These are phyloP conservation scores for Adela reaumurella DNA, from an alignment of 2,888 invertebrate genomes.

Conservation along the genomic window DNA sequence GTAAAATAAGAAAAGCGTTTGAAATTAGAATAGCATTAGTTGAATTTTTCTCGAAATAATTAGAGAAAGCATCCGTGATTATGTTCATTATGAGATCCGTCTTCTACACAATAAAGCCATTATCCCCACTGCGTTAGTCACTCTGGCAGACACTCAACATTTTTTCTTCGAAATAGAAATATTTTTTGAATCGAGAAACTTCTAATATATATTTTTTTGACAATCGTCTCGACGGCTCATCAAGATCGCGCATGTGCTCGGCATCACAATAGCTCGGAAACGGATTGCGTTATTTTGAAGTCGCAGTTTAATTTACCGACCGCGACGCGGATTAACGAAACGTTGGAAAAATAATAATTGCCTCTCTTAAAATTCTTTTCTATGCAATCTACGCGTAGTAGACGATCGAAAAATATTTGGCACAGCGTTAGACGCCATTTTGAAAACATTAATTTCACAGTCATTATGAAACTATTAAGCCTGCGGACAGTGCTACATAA, in stretches of 20 bases:
- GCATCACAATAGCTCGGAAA: conserved; percentile 5
- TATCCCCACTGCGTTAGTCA: conserved; percentile 36
- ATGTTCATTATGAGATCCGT: neutral
- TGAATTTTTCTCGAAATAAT: no score
- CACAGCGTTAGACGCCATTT: neutral
- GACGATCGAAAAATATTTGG: neutral
- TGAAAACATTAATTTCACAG: neutral
- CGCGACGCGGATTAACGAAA: conserved; percentile 30
- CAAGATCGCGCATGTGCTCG: conserved; percentile 27
- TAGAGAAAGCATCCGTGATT: no score
- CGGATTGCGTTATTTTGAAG: conserved; percentile 26
- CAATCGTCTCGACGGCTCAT: conserved; percentile 36
- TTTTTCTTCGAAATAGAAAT: conserved; percentile 18
- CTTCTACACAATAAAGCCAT: neutral
- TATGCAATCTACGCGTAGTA: neutral
- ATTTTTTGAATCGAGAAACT: neutral
- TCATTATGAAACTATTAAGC: neutral
- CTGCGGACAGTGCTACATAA: no score
- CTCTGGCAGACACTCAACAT: conserved; percentile 40
- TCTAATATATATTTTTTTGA: conserved; percentile 18
- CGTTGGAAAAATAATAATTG: conserved; percentile 31
- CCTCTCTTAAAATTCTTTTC: no score
- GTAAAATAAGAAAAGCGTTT: no score
- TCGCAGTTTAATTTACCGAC: conserved; percentile 32
- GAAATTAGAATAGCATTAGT: no score